phyloP scores from a whole-genome alignment of 2,797 vertebrate genomes.

The Parauchenoglanis punctatus region DNA sequence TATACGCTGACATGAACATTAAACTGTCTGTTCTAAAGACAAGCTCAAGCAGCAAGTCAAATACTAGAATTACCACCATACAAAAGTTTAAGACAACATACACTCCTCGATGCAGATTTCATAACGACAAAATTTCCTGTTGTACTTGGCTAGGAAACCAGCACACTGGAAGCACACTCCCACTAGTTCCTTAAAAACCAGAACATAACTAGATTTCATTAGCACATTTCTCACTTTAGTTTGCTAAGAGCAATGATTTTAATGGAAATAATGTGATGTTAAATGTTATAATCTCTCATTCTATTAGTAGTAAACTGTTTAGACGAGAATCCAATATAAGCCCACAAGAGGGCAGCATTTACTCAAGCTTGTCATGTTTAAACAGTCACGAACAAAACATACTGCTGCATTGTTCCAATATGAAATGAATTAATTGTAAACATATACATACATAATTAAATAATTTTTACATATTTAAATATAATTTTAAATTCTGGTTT shows the following conservation, averaged over 20 bases:
- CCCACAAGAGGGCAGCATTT: slow-evolving; percentile 10
- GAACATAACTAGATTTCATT: background rate
- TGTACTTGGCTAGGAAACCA: background rate
- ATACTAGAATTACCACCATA: too few relatives aligned
- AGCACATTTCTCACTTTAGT: background rate
- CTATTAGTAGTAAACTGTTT: background rate
- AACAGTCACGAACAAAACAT: background rate
- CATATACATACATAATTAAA: background rate
- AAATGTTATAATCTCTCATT: background rate
- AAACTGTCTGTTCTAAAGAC: background rate
- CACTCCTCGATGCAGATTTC: background rate
- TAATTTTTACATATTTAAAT: background rate
- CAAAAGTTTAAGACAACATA: too few relatives aligned
- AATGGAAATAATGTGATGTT: too few relatives aligned
- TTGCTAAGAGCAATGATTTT: too few relatives aligned
- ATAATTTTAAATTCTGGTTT: background rate
- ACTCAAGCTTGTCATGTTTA: background rate
- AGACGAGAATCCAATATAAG: background rate
- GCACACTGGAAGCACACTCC: background rate
- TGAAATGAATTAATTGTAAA: background rate
- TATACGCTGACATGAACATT: background rate
- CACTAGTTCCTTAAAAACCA: background rate
- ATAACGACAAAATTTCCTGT: background rate
- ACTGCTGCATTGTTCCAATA: background rate
- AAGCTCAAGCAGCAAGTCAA: background rate